phyloP scores from a whole-genome alignment of 2,888 invertebrate species.

The Linnaemya tessellans region DNA sequence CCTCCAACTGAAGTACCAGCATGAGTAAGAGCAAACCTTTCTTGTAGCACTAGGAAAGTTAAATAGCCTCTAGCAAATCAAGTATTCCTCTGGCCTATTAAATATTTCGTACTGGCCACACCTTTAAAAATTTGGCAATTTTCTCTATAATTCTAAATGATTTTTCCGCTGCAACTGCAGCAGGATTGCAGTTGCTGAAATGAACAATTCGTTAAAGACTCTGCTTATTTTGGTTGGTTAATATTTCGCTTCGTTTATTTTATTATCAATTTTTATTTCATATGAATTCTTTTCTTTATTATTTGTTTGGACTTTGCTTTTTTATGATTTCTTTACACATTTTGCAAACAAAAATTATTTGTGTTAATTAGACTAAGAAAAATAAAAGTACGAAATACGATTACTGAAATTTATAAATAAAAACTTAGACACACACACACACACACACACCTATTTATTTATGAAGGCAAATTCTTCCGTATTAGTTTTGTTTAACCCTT shows the following conservation, averaged over 20 bases:
- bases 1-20: too few species aligned
- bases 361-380: slow-evolving; percentile 1
- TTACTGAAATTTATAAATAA: not conserved
- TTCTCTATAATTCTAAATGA: not conserved
- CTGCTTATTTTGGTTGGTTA: not conserved
- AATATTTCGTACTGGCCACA: too few species aligned
- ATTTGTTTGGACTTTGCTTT: slow-evolving; percentile 6
- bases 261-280: slow-evolving; percentile 1
- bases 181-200: not conserved
- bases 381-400: not conserved
- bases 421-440: too few species aligned
- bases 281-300: slow-evolving; percentile 4
- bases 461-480: not conserved
- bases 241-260: slow-evolving; percentile 3
- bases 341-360: slow-evolving; percentile 2
- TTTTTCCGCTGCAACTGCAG: not conserved
- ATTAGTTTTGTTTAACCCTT: not conserved
- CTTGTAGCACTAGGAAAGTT: too few species aligned
- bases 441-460: not conserved
- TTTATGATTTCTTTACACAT: not conserved
- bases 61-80: too few species aligned
- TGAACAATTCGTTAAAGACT: not conserved
- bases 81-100: too few species aligned
- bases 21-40: too few species aligned
- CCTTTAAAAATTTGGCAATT: too few species aligned